A percentile compares a stretch with the other conserved stretches of the same genome.
Evolutionary conservation across 1,140 invertebrate genomes (phyloP).

Genomic region (Drosophila orena): DNA sequence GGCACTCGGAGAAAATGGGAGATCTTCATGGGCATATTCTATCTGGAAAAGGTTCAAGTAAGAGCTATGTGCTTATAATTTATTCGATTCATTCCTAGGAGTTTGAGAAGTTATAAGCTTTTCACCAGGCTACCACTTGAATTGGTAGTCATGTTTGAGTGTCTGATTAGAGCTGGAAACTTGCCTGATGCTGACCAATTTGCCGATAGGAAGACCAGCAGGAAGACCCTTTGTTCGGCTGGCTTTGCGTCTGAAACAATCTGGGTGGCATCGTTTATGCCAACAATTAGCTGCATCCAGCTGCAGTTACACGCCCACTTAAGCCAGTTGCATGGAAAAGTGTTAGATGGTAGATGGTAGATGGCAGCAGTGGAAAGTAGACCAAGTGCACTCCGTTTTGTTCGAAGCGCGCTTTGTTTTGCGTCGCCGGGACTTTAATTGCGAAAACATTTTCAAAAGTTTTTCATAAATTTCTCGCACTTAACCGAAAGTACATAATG

Average conservation of each 20-base stretch:
- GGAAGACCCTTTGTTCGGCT: constrained; percentile 14
- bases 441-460: constrained; percentile 70
- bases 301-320: constrained; percentile 48
- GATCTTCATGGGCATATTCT: neutral
- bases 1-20: neutral
- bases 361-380: constrained; percentile 25
- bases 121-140: too few species aligned
- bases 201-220: constrained; percentile 8
- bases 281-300: constrained; percentile 46
- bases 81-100: too few species aligned
- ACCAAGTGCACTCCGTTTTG: constrained; percentile 48
- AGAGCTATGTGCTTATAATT: too few species aligned
- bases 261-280: constrained; percentile 38
- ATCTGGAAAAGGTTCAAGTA: too few species aligned
- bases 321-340: constrained; percentile 30
- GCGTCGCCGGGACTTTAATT: constrained; percentile 60
- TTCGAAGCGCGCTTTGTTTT: constrained; percentile 33
- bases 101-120: too few species aligned
- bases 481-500: constrained; percentile 58
- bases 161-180: neutral
- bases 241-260: constrained; percentile 6
- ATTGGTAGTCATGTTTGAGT: too few species aligned
- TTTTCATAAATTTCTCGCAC: constrained; percentile 77
- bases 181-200: constrained; percentile 4
- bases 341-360: constrained; percentile 26